Base-by-base conservation (phyloP, 2,113 vertebrate genomes). In the Gymnogyps californianus region DNA sequence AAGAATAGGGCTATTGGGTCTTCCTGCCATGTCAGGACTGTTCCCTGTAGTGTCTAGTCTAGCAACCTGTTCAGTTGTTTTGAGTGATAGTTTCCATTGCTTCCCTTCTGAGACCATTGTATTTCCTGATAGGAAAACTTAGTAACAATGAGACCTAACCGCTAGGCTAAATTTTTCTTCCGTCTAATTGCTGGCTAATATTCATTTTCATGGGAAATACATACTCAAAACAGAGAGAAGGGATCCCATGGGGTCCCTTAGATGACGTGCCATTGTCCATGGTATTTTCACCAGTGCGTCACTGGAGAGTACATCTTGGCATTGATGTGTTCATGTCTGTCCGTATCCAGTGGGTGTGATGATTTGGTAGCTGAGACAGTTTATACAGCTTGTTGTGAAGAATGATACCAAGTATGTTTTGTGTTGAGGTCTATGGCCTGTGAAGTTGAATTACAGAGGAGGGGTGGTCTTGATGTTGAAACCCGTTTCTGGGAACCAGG, bases 111-210 rank as follows among this genome's bases (percentile, higher is more conserved):
- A 91, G 88, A 91, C 38, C 77, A 52, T 78, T 92, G 38, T 59
- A 69, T 90, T 97, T 97, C 95, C 94, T 95, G 95, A 82, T 76
- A 91, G 87, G 91, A 97, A 97, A 89, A 83, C 46, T 87, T 65
- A n/a, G 31, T 91, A 93, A 97, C 90, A 96, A 94, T 80, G 78
- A 87, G 58, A 57, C 59, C 36, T 69, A 65, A 57, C 17, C 83
- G 32, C 77, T 36, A 79, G 77, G 69, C 55, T 87, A 61, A 25
- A 11, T 57, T 84, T 79, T 95, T 31, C 69, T 75, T 93, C 71
- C 0, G 0, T 77, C 52, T 87, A 65, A 82, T 76, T 74, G 66
- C 49, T 87, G 52, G 40, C 9, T 42, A 62, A 81, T 89, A 46
- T 32, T 89, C 5, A 55, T 38, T 91, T 76, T 49, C 36, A 51